These are phyloP conservation scores for Caenorhabditis inopinata DNA, from an alignment of 1,140 invertebrate species.

Conservation along the genomic window DNA sequence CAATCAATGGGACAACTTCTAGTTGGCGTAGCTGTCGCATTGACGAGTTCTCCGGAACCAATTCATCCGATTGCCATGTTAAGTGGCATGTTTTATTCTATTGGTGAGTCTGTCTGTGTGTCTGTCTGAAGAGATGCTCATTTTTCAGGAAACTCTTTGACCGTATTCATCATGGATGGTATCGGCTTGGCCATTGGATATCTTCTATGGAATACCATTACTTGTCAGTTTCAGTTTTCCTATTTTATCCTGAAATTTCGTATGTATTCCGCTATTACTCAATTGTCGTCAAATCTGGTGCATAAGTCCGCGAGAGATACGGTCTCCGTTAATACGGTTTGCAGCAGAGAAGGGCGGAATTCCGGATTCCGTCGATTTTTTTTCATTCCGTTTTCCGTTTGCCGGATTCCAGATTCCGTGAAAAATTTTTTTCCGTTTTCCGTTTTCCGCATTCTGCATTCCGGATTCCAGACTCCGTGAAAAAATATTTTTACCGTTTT, in stretches of 20 bases:
- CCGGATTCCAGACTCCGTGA: too few relatives aligned
- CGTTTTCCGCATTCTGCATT: too few relatives aligned
- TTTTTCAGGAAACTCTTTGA: conserved; percentile 29
- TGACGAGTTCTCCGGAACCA: background rate
- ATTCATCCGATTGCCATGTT: conserved; percentile 29
- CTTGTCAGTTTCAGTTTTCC: conserved; percentile 8
- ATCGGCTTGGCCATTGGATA: conserved; percentile 33
- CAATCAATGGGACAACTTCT: conserved; percentile 20
- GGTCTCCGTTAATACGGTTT: too few relatives aligned
- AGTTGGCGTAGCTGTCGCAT: background rate
- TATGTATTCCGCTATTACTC: too few relatives aligned
- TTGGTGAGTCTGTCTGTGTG: background rate
- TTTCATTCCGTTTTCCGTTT: too few relatives aligned
- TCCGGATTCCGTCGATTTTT: too few relatives aligned
- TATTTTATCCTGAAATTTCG: background rate
- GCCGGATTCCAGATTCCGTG: too few relatives aligned
- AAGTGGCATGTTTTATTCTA: conserved; percentile 35
- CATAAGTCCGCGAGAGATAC: too few relatives aligned
- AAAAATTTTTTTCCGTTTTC: too few relatives aligned
- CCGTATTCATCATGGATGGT: conserved; percentile 39
- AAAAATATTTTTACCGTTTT: too few relatives aligned
- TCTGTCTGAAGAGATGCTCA: background rate
- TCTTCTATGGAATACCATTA: conserved; percentile 36
- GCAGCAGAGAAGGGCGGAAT: too few relatives aligned
- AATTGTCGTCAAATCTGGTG: too few relatives aligned